Evolutionary conservation across 2,888 invertebrate species (phyloP), one percentile per base, ranked within the genome.

Genomic region (Athripsodes cinereus): DNA sequence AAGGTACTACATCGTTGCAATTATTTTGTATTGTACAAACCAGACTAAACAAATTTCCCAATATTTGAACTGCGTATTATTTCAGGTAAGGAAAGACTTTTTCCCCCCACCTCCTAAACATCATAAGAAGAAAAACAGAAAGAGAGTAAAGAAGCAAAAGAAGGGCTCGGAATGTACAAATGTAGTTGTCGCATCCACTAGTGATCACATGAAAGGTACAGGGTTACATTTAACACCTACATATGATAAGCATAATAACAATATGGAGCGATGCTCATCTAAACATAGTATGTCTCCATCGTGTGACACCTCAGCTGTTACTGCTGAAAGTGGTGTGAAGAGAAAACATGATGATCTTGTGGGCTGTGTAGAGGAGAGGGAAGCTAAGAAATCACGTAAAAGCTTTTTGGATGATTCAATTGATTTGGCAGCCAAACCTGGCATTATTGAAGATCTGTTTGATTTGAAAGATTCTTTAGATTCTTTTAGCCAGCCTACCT

Each of bases 61-160:
- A n/a, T n/a, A n/a, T n/a, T n/a, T n/a, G n/a, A n/a, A n/a, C n/a
- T n/a, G 10, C 26, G 10, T 26, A 6, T 26, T 6, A 26, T 71
- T 76, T 62, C 75, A 87, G 87, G 81, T 81, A 65, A 80, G 86
- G 68, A 86, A 86, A 71, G 82, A 76, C 66, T 81, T 82, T 69
- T 86, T 84, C 73, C 86, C 87, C 26, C 86, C 86, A 53, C 76
- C 85, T 55, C 86, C 86, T 65, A 79, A 71, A 65, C 76, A 74
- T 64, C 70, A 64, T 56, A 55, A 63, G 50, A 52, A 59, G 11
- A 60, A 62, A 53, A 49, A 50, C 20, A 62, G 54, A 64, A 64
- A 57, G 63, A 60, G 60, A 44, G 22, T 49, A 13, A 61, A 61
- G 40, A 57, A 55, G 34, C 53, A 22, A 31, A 52, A 56, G 46